Evolutionary conservation across 2,888 invertebrate species (phyloP), one percentile per base, ranked within the genome.

Genomic region (Tethea ocularis): DNA sequence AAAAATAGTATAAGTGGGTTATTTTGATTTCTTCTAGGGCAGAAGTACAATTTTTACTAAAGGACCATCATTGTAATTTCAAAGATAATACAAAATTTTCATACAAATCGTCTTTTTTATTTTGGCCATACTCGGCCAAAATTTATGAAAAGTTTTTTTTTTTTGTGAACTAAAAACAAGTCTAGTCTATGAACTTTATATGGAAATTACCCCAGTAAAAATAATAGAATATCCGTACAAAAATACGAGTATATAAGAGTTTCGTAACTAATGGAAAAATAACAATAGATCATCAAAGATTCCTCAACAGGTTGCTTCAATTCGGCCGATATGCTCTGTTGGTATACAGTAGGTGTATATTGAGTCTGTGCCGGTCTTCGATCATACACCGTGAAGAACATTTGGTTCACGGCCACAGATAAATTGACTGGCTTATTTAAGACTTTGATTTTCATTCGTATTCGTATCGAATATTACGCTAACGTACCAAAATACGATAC

Each of bases 201-300:
- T 33, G 33, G 13, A 33, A 13, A n/a, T n/a, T 38, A 38, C n/a
- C 1, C 38, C 15, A 36, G 4, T n/a, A n/a, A n/a, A n/a, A n/a
- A n/a, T 10, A 17, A 10, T 46, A 46, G 46, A 6, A 46, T 46
- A 8, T 8, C 41, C 17, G 41, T 17, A 52, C 13, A 57, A 52
- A 59, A 61, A 63, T 62, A 60, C 70, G 76, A 75, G 68, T 66
- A 67, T 68, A 72, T 69, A 72, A 68, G 66, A 69, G 77, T 88
- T 87, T 84, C 84, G 68, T 78, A 81, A 88, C 71, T 80, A 78
- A 86, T 84, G 83, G 81, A 87, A 85, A 80, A 84, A 84, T 84
- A 91, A 91, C 91, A 92, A 92, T 91, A 85, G 89, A 83, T 88
- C 88, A 84, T 87, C 83, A 83, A 78, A 86, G 72, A 78, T 83